Evolutionary conservation across 2,113 vertebrate species (phyloP).

Genomic region (Polypterus bichir): DNA sequence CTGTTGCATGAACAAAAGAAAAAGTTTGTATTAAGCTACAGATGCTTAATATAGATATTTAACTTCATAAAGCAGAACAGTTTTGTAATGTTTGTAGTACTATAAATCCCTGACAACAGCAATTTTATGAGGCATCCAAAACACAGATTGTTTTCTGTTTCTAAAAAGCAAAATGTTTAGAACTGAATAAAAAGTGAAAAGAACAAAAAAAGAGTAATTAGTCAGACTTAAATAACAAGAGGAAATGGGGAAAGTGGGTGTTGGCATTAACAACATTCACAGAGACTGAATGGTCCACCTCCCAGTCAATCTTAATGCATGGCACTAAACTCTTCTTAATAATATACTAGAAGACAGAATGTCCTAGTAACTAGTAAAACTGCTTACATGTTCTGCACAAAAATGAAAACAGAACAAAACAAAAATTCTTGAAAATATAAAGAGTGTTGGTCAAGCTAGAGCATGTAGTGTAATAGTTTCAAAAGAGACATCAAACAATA

Average conservation of each 20-base stretch:
- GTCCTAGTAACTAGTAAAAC: slow-evolving; percentile 25
- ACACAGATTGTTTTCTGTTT: slow-evolving; percentile 5
- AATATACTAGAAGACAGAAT: slow-evolving; percentile 23
- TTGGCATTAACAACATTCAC: neutral
- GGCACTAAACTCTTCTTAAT: slow-evolving; percentile 17
- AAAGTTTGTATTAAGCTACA: no score
- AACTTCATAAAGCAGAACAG: no score
- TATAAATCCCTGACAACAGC: no score
- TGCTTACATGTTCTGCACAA: slow-evolving; percentile 29
- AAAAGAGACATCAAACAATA: slow-evolving; percentile 21
- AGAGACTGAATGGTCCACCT: slow-evolving; percentile 33
- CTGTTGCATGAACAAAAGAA: no score
- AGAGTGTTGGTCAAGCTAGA: no score
- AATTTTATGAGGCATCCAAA: no score
- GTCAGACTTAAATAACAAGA: slow-evolving; percentile 55
- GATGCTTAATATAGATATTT: no score
- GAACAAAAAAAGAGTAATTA: slow-evolving; percentile 67
- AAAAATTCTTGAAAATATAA: slow-evolving; percentile 16
- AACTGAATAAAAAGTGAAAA: slow-evolving; percentile 56
- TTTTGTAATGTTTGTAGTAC: no score
- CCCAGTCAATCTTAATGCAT: neutral
- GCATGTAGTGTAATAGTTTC: no score
- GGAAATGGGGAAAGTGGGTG: slow-evolving; percentile 32
- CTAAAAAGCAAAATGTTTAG: slow-evolving; percentile 57
- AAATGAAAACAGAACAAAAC: slow-evolving; percentile 38